These are phyloP conservation scores for Drosophila elegans DNA, from an alignment of 1,140 invertebrate genomes.

Conservation along the genomic window DNA sequence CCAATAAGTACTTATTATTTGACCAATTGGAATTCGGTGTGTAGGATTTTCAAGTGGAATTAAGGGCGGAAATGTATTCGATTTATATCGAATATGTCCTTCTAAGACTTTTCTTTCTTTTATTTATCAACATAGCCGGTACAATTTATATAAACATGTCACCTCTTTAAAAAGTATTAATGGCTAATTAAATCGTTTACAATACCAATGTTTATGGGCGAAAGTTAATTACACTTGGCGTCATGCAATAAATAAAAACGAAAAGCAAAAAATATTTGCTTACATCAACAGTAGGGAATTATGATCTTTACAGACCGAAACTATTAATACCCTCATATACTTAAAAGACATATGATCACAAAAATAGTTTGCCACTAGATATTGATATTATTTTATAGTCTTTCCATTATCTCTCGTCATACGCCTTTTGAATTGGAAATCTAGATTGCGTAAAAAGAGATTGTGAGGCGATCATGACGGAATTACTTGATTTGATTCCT, in stretches of 20 bases:
- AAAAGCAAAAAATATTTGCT: constrained; percentile 19
- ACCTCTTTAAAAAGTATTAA: not conserved
- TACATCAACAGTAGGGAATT: constrained; percentile 19
- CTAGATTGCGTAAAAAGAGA: constrained; percentile 18
- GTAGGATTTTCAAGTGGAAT: not conserved
- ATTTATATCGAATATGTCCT: constrained; percentile 26
- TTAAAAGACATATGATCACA: not conserved
- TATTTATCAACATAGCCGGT: constrained; percentile 30
- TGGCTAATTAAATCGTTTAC: not conserved
- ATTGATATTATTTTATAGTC: not conserved
- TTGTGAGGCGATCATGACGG: not conserved
- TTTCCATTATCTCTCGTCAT: constrained; percentile 17
- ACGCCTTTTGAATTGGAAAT: constrained; percentile 30
- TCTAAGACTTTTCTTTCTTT: not conserved
- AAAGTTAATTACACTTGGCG: constrained; percentile 16
- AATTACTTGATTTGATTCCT: constrained; percentile 1
- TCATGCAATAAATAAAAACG: constrained; percentile 18
- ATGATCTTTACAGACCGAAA: not conserved
- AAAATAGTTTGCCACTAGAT: not conserved
- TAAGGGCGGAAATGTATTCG: not conserved
- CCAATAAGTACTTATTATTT: no score
- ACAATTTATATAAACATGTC: constrained; percentile 11
- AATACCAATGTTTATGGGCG: not conserved
- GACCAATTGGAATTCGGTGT: not conserved
- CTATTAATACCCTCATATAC: constrained; percentile 15